Evolutionary conservation across 2,113 vertebrate species (phyloP).

Genomic region (Tautogolabrus adspersus): DNA sequence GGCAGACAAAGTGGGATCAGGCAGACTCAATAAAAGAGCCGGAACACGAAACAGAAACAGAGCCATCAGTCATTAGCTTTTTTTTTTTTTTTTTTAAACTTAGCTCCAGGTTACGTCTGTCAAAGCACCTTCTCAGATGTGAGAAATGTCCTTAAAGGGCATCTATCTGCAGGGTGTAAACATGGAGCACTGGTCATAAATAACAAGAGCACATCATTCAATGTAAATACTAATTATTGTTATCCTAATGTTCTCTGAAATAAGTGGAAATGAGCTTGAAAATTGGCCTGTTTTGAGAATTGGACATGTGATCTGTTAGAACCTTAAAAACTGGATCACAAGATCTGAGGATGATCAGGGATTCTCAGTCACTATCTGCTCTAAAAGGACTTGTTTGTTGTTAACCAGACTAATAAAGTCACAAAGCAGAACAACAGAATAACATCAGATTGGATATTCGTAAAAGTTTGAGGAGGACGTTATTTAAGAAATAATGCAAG

Average conservation of each 20-base stretch:
- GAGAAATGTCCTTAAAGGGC: slow-evolving; percentile 15
- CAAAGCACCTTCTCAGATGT: slow-evolving; percentile 35
- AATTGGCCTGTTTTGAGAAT: slow-evolving; percentile 14
- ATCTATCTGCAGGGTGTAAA: slow-evolving; percentile 10
- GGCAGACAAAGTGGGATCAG: slow-evolving; percentile 36
- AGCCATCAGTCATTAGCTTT: slow-evolving; percentile 41
- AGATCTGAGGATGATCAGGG: slow-evolving; percentile 27
- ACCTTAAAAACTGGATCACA: slow-evolving; percentile 42
- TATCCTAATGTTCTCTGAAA: slow-evolving; percentile 32
- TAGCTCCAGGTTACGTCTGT: slow-evolving; percentile 53
- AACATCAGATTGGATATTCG: not conserved
- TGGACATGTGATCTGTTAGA: slow-evolving; percentile 6
- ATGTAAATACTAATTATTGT: slow-evolving; percentile 23
- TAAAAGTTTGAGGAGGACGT: not conserved
- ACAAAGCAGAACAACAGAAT: not conserved
- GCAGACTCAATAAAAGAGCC: slow-evolving; percentile 46
- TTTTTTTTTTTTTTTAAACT: slow-evolving; percentile 48
- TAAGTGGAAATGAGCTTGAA: slow-evolving; percentile 26
- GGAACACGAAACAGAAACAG: slow-evolving; percentile 44
- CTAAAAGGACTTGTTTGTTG: slow-evolving; percentile 16
- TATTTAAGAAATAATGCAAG: not conserved
- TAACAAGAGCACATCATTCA: slow-evolving; percentile 22
- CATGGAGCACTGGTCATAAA: slow-evolving; percentile 13
- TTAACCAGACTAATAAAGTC: slow-evolving; percentile 11
- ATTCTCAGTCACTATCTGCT: slow-evolving; percentile 21